A percentile compares a stretch with the other conserved stretches of the same genome.
phyloP scores from a whole-genome alignment of 2,797 vertebrate genomes.

The Heteromormyrus szaboi region DNA sequence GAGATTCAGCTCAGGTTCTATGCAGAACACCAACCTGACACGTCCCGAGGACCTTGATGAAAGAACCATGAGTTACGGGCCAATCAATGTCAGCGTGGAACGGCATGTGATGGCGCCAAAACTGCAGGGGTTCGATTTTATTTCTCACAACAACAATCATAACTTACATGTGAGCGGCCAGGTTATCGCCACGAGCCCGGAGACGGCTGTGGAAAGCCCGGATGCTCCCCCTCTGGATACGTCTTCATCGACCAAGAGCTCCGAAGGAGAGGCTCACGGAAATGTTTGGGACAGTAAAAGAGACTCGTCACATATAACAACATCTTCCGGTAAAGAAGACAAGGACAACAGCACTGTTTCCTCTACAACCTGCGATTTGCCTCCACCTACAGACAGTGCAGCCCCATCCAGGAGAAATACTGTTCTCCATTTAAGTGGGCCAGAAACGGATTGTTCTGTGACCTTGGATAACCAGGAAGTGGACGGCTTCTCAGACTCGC shows the following conservation, averaged over 20 bases:
- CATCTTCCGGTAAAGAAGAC: conserved; percentile 14
- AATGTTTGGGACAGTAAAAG: neutral
- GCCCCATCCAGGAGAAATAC: conserved; percentile 37
- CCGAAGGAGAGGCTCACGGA: neutral
- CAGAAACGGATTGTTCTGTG: conserved; percentile 62
- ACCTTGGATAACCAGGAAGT: conserved; percentile 58
- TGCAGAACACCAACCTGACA: neutral
- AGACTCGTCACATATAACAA: neutral
- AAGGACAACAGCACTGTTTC: conserved; percentile 22
- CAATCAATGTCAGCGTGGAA: conserved; percentile 53
- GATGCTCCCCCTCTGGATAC: neutral
- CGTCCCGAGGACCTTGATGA: neutral
- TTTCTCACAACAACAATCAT: conserved; percentile 21
- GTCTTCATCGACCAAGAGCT: conserved; percentile 4
- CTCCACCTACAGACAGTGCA: conserved; percentile 38
- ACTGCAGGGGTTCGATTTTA: conserved; percentile 56
- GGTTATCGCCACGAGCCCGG: conserved; percentile 37
- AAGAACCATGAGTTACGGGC: neutral
- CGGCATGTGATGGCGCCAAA: conserved; percentile 64
- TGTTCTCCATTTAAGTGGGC: conserved; percentile 34
- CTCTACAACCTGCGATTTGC: conserved; percentile 35
- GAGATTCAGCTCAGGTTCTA: neutral
- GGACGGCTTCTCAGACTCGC: conserved; percentile 34
- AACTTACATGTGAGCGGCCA: conserved; percentile 24
- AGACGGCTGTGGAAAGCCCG: conserved; percentile 29